phyloP scores from a whole-genome alignment of 2,113 vertebrate genomes.

The Ammospiza nelsoni region DNA sequence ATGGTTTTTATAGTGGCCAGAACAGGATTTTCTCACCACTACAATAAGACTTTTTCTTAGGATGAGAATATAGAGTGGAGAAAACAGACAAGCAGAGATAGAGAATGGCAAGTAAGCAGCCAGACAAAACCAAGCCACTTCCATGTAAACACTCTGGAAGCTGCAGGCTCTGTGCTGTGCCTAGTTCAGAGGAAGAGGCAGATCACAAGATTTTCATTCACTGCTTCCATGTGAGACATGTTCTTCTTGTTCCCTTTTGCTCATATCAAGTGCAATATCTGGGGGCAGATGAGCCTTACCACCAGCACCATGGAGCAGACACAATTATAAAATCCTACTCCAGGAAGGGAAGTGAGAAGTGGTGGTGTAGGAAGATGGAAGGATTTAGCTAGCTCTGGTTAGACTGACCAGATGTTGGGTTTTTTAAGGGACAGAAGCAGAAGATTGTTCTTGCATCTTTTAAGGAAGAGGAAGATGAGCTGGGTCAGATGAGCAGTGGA shows the following conservation, averaged over 20 bases:
- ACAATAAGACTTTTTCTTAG: not conserved
- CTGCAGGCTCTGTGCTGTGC: accelerated
- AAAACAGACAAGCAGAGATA: not conserved
- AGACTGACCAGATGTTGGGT: not conserved
- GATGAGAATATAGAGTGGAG: not conserved
- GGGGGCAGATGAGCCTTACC: not conserved
- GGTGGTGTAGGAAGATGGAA: not conserved
- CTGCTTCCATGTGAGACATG: not conserved
- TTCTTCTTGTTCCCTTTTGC: not conserved
- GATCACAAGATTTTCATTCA: not conserved
- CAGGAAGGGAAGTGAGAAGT: not conserved
- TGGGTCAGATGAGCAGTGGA: not conserved
- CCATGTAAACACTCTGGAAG: not conserved
- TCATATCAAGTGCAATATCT: not conserved
- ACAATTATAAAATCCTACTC: not conserved
- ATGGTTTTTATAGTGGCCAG: not conserved
- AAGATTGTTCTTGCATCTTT: not conserved
- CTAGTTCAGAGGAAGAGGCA: not conserved
- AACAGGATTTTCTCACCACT: not conserved
- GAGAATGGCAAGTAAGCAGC: not conserved
- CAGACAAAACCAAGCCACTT: slow-evolving; percentile 13
- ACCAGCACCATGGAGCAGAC: not conserved
- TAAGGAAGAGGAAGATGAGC: not conserved
- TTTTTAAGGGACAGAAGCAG: not conserved
- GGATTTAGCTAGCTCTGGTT: not conserved